A percentile compares a stretch with the other conserved stretches of the same genome.
Conservation (phyloP, 2,113 vertebrate species). For the Corythornis madagascariensis region DNA sequence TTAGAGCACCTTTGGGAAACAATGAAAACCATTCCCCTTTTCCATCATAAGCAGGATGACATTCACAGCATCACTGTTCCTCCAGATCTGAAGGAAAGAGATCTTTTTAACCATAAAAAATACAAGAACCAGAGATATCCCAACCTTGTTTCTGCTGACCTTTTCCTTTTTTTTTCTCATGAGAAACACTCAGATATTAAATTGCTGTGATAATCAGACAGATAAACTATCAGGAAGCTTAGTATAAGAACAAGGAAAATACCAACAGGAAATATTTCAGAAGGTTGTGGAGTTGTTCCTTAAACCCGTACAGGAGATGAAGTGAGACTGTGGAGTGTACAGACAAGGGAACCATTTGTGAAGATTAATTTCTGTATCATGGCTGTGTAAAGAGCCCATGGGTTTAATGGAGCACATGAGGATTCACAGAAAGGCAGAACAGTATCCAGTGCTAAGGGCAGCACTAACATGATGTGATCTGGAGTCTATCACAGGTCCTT, state of each 20-base stretch:
- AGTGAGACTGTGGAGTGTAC: background rate
- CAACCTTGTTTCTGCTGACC: background rate
- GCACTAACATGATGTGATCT: background rate
- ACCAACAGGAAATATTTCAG: background rate
- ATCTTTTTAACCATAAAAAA: background rate
- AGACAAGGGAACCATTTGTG: background rate
- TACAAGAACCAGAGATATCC: slow-evolving; percentile 10
- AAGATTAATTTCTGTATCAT: background rate
- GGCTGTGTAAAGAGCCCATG: background rate
- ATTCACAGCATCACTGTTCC: background rate
- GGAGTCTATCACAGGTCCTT: background rate
- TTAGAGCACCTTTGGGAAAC: slow-evolving; percentile 51
- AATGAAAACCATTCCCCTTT: slow-evolving; percentile 4
- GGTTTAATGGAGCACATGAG: background rate
- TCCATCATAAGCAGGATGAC: slow-evolving; percentile 16
- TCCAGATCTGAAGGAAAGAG: background rate
- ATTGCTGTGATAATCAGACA: background rate
- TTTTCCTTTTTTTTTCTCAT: background rate
- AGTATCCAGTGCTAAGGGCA: background rate
- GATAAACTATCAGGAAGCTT: slow-evolving; percentile 16
- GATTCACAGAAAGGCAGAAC: background rate
- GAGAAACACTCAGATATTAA: background rate
- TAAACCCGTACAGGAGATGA: background rate
- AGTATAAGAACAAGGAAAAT: background rate
- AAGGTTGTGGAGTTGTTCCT: background rate